phyloP scores from a whole-genome alignment of 2,113 vertebrate species.

The Myxocyprinus asiaticus region DNA sequence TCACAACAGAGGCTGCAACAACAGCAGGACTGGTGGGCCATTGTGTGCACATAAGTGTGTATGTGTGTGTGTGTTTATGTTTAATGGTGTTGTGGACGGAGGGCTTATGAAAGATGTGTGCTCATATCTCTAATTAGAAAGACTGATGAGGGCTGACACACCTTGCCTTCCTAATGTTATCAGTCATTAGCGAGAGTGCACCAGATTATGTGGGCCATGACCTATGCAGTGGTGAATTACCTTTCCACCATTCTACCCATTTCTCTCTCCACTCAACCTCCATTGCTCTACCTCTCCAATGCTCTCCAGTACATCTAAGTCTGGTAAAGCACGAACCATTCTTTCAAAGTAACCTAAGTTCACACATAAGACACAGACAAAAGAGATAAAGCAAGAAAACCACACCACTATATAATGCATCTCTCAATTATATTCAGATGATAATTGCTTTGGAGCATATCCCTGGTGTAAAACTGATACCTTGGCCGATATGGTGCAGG shows the following conservation, averaged over 20 bases:
- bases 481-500: slow-evolving; percentile 55
- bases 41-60: not conserved
- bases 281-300: slow-evolving; percentile 3
- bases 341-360: slow-evolving; percentile 14
- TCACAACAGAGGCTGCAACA: slow-evolving; percentile 23
- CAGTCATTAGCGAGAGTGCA: slow-evolving; percentile 63
- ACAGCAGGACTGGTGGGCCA: not conserved
- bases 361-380: slow-evolving; percentile 29
- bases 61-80: slow-evolving; percentile 36
- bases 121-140: slow-evolving; percentile 59
- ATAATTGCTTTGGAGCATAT: slow-evolving; percentile 56
- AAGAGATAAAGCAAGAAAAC: slow-evolving; percentile 41
- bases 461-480: slow-evolving; percentile 57
- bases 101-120: slow-evolving; percentile 50
- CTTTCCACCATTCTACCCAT: slow-evolving; percentile 17
- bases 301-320: not conserved
- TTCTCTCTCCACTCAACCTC: not conserved
- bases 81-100: slow-evolving; percentile 31
- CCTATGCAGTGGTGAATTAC: slow-evolving; percentile 38
- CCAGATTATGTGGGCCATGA: slow-evolving; percentile 56
- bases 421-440: slow-evolving; percentile 52
- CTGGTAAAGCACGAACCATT: not conserved
- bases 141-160: slow-evolving; percentile 61
- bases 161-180: slow-evolving; percentile 60
- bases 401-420: slow-evolving; percentile 44